A percentile compares a stretch with the other conserved stretches of the same genome.
phyloP scores from a whole-genome alignment of 2,113 vertebrate species.

The Phalacrocorax carbo region DNA sequence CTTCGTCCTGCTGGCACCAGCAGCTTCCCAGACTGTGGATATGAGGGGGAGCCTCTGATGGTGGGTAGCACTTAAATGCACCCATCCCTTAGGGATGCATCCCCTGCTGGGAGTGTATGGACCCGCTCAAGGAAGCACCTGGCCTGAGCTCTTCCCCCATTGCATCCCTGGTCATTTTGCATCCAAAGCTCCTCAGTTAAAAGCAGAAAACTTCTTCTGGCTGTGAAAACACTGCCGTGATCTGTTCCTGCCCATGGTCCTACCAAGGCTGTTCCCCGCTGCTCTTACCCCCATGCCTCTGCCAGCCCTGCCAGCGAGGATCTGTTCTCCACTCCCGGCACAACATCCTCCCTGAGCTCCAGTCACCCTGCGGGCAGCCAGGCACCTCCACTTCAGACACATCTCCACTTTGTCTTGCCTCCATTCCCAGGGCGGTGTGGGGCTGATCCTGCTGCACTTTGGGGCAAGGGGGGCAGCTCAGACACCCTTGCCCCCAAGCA shows the following conservation, averaged over 20 bases:
- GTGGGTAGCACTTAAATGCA: background rate
- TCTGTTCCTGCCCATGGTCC: background rate
- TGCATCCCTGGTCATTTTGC: background rate
- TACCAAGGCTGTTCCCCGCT: background rate
- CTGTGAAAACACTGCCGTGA: background rate
- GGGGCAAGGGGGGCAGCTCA: background rate
- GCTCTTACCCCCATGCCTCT: background rate
- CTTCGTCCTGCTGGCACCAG: background rate
- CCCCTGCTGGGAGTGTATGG: fast-evolving
- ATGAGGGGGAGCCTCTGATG: background rate
- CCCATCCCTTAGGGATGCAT: background rate
- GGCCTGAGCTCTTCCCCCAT: background rate
- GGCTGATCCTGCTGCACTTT: background rate
- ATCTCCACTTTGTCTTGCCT: background rate
- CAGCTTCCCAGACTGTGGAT: background rate
- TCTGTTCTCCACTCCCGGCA: background rate
- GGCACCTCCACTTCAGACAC: background rate
- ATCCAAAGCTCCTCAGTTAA: background rate
- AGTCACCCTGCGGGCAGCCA: fast-evolving
- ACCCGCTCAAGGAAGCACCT: background rate
- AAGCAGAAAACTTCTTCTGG: background rate
- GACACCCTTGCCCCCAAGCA: background rate
- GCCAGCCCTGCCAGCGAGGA: background rate
- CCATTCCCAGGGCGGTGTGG: fast-evolving
- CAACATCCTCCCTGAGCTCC: background rate